Conservation (phyloP, 2,797 vertebrate genomes). For the Scarus forsteni region DNA sequence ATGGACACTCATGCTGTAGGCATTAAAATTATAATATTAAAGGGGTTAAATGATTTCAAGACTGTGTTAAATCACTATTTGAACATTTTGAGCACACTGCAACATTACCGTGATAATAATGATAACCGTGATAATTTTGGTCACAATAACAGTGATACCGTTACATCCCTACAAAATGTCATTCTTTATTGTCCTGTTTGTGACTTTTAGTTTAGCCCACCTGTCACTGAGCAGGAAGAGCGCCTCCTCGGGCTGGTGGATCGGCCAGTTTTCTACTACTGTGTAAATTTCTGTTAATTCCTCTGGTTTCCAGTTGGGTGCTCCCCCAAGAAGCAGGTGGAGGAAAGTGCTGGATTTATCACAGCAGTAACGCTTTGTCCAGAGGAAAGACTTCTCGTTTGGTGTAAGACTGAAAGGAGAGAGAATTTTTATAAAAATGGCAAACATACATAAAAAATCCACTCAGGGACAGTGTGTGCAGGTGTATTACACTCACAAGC, state of each 20-base stretch:
- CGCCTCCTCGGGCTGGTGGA: constrained; percentile 83
- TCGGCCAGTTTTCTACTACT: constrained; percentile 82
- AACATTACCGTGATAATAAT: too few relatives aligned
- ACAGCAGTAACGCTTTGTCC: constrained; percentile 84
- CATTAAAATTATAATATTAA: too few relatives aligned
- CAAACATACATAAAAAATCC: background rate
- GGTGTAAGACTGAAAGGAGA: constrained; percentile 82
- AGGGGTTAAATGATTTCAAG: too few relatives aligned
- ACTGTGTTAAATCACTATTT: too few relatives aligned
- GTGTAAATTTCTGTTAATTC: constrained; percentile 85
- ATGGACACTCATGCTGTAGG: too few relatives aligned
- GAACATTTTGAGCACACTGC: too few relatives aligned
- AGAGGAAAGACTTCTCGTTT: constrained; percentile 88
- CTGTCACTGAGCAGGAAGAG: constrained; percentile 85
- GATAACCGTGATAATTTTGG: too few relatives aligned
- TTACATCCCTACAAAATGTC: background rate
- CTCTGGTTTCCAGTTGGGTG: constrained; percentile 81
- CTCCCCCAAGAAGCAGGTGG: constrained; percentile 88
- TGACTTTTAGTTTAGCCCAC: constrained; percentile 30
- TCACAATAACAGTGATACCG: too few relatives aligned
- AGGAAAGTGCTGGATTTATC: constrained; percentile 83
- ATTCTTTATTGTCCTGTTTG: background rate
- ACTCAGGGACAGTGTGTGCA: background rate
- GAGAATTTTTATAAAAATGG: background rate
- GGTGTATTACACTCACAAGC: constrained; percentile 74